Evolutionary conservation across 2,113 vertebrate species (phyloP).

Genomic region (Cavia aperea): DNA sequence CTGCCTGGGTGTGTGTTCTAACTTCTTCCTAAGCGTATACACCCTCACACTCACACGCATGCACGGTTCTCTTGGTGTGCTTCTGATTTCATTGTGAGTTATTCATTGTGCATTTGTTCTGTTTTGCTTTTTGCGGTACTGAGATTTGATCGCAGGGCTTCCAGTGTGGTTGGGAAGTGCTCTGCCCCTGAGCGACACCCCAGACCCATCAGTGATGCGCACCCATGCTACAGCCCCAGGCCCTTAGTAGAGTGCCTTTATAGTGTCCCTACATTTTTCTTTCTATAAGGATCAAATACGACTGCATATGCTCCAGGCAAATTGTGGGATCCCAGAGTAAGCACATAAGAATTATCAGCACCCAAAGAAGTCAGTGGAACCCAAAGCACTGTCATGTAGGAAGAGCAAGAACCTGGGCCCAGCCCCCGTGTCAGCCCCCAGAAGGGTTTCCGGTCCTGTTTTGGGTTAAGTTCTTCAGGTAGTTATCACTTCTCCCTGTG

Average conservation of each 20-base stretch:
- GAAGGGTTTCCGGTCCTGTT: neutral
- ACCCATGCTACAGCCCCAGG: neutral
- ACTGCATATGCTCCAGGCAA: neutral
- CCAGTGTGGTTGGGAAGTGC: neutral
- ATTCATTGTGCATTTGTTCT: neutral
- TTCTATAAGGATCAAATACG: neutral
- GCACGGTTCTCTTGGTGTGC: neutral
- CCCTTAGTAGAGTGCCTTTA: neutral
- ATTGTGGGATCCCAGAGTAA: neutral
- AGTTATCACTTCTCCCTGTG: neutral
- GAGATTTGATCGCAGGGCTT: neutral
- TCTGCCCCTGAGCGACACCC: neutral
- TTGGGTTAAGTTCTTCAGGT: neutral
- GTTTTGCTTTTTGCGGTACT: neutral
- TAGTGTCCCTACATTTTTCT: neutral
- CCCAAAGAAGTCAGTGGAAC: neutral
- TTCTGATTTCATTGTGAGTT: neutral
- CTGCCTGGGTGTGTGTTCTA: neutral
- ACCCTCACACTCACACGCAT: neutral
- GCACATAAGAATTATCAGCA: neutral
- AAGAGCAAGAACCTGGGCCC: neutral
- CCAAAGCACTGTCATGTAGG: neutral
- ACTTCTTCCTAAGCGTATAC: neutral
- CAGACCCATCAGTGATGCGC: neutral
- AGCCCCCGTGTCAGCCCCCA: neutral